These are phyloP conservation scores for Planiliza haematocheilus DNA, from an alignment of 2,113 vertebrate genomes.

Conservation along the genomic window DNA sequence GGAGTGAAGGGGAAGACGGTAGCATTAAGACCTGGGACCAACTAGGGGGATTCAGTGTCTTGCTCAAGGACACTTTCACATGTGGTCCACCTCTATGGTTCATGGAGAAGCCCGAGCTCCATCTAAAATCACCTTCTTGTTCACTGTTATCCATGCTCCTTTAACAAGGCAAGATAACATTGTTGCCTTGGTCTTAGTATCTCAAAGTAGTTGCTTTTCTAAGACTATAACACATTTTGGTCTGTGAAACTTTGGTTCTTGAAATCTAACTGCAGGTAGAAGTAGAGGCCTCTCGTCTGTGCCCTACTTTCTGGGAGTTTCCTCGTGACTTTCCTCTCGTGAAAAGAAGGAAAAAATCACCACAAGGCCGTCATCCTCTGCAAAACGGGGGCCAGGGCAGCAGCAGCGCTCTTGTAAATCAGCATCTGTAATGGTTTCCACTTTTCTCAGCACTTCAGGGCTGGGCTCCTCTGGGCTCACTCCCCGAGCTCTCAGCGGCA, in stretches of 20 bases:
- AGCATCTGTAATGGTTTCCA: slow-evolving; percentile 79
- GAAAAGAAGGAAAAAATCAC: slow-evolving; percentile 39
- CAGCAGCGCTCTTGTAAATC: slow-evolving; percentile 73
- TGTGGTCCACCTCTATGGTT: too few relatives aligned
- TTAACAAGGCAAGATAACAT: too few relatives aligned
- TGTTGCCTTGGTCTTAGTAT: too few relatives aligned
- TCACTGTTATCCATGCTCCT: too few relatives aligned
- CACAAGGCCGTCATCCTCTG: slow-evolving; percentile 24
- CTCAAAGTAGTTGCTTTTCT: too few relatives aligned
- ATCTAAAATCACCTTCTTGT: too few relatives aligned
- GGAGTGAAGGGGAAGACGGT: not conserved
- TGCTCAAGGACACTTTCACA: too few relatives aligned
- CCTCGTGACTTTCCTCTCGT: slow-evolving; percentile 39
- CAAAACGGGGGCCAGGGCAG: slow-evolving; percentile 47
- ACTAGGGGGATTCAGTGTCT: too few relatives aligned
- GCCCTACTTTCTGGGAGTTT: slow-evolving; percentile 29
- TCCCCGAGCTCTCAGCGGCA: slow-evolving; percentile 30
- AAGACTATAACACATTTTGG: too few relatives aligned
- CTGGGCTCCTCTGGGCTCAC: slow-evolving; percentile 40
- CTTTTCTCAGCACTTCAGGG: slow-evolving; percentile 66
- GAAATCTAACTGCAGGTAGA: not conserved
- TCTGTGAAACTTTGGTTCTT: not conserved
- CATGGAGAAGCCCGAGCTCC: too few relatives aligned
- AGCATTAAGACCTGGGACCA: too few relatives aligned
- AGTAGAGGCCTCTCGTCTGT: not conserved